A percentile compares a stretch with the other conserved stretches of the same genome.
These are phyloP conservation scores for Cheilosia impressa DNA, from an alignment of 2,888 invertebrate species.

Conservation along the genomic window DNA sequence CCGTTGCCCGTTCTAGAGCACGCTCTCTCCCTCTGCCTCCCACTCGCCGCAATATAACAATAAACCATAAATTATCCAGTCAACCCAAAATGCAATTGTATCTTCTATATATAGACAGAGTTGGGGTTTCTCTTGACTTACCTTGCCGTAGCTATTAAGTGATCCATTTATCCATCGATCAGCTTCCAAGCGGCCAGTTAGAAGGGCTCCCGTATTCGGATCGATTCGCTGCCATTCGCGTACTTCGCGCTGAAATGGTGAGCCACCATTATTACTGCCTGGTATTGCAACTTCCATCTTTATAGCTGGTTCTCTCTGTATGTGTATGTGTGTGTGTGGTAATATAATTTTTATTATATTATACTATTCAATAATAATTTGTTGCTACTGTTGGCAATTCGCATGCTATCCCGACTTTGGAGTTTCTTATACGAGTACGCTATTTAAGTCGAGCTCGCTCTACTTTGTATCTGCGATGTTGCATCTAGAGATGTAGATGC, in stretches of 20 bases:
- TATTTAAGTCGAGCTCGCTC: constrained; percentile 32
- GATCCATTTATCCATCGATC: constrained; percentile 84
- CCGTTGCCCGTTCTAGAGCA: background rate
- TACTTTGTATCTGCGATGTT: constrained; percentile 42
- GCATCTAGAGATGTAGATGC: constrained; percentile 21
- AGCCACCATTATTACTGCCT: constrained; percentile 79
- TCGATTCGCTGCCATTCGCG: constrained; percentile 84
- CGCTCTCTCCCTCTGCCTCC: background rate
- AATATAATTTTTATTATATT: constrained; percentile 45
- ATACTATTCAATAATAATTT: constrained; percentile 64
- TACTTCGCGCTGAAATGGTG: constrained; percentile 84
- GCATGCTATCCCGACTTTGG: constrained; percentile 39
- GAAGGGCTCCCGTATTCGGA: constrained; percentile 83
- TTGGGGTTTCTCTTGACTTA: constrained; percentile 76
- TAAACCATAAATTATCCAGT: constrained; percentile 70
- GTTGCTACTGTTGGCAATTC: constrained; percentile 59
- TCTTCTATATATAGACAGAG: background rate
- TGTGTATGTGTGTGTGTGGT: constrained; percentile 14
- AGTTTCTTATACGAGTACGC: background rate
- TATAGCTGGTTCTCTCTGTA: constrained; percentile 17
- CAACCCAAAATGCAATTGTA: constrained; percentile 52
- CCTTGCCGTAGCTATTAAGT: constrained; percentile 84
- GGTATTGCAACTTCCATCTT: constrained; percentile 78
- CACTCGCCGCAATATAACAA: constrained; percentile 32
- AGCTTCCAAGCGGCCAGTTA: constrained; percentile 84